A percentile compares a stretch with the other conserved stretches of the same genome.
These are phyloP conservation scores for Drosophila fungiperda DNA, from an alignment of 2,888 invertebrate genomes.

Conservation along the genomic window DNA sequence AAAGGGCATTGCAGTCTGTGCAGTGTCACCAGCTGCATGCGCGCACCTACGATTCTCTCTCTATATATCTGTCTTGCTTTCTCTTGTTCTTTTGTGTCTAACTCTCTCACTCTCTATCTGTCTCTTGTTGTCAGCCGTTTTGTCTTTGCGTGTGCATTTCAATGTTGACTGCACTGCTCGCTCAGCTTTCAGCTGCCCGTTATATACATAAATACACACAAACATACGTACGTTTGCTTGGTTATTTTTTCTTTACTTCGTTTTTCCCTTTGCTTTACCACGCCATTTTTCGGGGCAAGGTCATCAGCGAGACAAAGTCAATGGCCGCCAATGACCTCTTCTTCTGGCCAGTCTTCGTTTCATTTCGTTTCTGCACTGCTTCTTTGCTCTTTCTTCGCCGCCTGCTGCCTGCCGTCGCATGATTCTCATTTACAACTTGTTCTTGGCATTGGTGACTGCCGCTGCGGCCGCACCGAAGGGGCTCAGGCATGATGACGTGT, in stretches of 20 bases:
- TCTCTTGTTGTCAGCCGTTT: conserved; percentile 41
- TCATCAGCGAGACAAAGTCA: conserved; percentile 85
- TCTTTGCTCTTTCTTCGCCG: conserved; percentile 39
- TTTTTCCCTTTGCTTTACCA: conserved; percentile 53
- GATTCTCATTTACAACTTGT: conserved; percentile 79
- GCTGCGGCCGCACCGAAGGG: conserved; percentile 23
- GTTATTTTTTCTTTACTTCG: conserved; percentile 24
- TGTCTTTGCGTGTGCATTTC: conserved; percentile 62
- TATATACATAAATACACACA: conserved; percentile 14
- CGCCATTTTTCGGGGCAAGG: conserved; percentile 85
- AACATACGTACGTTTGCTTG: conserved; percentile 10
- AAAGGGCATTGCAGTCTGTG: conserved; percentile 50
- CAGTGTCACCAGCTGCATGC: conserved; percentile 71
- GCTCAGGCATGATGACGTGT: conserved; percentile 73
- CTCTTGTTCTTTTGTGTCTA: conserved; percentile 8
- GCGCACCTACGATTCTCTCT: conserved; percentile 40
- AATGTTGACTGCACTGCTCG: conserved; percentile 24
- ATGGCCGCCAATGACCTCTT: conserved; percentile 85
- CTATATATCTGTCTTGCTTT: background rate
- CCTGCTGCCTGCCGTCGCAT: conserved; percentile 36
- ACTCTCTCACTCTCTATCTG: conserved; percentile 10
- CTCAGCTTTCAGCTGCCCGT: conserved; percentile 63
- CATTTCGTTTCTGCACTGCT: conserved; percentile 27
- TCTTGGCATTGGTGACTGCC: conserved; percentile 64
- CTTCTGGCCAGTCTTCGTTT: conserved; percentile 57